phyloP scores from a whole-genome alignment of 2,797 vertebrate genomes.

The Pelochelys cantorii region DNA sequence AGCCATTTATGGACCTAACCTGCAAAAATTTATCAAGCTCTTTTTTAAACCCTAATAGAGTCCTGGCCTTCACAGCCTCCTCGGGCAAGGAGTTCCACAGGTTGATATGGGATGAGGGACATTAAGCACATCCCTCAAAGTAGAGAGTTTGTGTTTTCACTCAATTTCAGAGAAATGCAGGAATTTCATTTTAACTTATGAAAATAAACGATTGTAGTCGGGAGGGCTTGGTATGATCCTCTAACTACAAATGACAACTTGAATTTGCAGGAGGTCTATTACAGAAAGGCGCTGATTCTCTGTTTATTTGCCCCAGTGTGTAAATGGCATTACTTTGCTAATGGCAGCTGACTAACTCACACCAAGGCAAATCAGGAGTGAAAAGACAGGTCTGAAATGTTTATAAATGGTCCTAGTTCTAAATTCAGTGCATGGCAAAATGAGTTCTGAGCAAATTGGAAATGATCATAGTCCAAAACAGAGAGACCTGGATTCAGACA shows the following conservation, averaged over 20 bases:
- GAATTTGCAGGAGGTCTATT: neutral
- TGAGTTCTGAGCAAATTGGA: neutral
- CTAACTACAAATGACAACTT: neutral
- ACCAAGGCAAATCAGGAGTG: neutral
- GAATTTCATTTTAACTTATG: neutral
- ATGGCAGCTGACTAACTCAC: neutral
- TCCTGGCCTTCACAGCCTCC: too few relatives aligned
- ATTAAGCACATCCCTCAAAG: neutral
- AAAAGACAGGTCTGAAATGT: neutral
- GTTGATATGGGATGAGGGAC: neutral
- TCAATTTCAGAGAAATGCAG: neutral
- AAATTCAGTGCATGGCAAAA: neutral
- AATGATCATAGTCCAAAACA: neutral
- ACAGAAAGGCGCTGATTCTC: neutral
- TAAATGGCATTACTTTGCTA: neutral
- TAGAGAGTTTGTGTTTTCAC: neutral
- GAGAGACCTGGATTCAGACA: neutral
- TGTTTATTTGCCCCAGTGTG: neutral
- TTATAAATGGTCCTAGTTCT: neutral
- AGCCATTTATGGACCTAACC: too few relatives aligned
- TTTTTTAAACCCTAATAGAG: too few relatives aligned
- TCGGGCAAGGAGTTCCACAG: too few relatives aligned
- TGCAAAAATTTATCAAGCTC: too few relatives aligned
- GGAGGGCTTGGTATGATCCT: neutral
- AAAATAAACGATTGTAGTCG: neutral